phyloP scores from a whole-genome alignment of 2,113 vertebrate species.

The Hirundichthys speculiger region DNA sequence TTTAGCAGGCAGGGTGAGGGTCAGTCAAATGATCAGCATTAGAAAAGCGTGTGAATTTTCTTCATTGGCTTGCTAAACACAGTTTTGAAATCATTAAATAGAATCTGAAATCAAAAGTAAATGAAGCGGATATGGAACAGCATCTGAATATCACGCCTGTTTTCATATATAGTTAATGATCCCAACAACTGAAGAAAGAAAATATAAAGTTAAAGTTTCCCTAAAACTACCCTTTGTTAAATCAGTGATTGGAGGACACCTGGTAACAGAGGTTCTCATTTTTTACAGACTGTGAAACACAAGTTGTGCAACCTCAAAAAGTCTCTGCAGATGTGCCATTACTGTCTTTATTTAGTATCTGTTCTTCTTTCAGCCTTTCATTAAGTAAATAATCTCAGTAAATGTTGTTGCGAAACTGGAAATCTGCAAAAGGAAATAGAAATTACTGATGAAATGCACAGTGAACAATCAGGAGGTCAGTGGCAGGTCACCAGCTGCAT shows the following conservation, averaged over 20 bases:
- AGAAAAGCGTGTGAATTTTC: slow-evolving; percentile 1
- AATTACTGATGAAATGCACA: slow-evolving; percentile 4
- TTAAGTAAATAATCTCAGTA: too few species aligned
- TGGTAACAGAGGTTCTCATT: too few species aligned
- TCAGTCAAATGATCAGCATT: slow-evolving; percentile 33
- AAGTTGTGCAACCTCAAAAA: too few species aligned
- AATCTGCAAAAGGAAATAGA: slow-evolving; percentile 12
- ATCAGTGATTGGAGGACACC: too few species aligned
- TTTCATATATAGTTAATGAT: too few species aligned
- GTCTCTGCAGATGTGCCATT: too few species aligned
- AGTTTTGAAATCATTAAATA: not conserved
- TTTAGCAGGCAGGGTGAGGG: slow-evolving; percentile 37
- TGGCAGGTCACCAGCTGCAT: slow-evolving; percentile 33
- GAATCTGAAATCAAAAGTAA: not conserved
- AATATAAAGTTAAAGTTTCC: too few species aligned
- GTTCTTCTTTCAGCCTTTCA: too few species aligned
- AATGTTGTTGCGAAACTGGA: not conserved
- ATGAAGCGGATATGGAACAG: not conserved
- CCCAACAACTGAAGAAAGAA: too few species aligned
- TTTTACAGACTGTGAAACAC: too few species aligned
- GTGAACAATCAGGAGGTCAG: slow-evolving; percentile 17
- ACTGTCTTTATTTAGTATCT: too few species aligned
- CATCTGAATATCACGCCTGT: not conserved
- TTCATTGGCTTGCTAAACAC: not conserved
- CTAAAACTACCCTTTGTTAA: too few species aligned